Conservation (phyloP, 2,888 invertebrate species). For the Apantesis nais region DNA sequence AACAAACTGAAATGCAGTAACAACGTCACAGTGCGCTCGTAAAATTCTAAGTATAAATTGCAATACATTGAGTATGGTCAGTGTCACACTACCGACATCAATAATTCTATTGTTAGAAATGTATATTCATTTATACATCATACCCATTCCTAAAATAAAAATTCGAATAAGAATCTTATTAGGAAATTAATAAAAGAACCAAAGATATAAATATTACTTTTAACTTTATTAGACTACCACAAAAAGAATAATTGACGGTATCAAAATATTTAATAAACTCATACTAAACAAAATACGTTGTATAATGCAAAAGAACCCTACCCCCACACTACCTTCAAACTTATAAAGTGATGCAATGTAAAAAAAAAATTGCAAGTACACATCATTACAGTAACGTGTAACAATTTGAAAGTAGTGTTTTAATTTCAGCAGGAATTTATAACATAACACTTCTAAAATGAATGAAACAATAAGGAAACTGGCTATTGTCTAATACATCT, state of each 20-base stretch:
- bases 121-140: conserved; percentile 1
- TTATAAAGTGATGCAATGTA: conserved; percentile 19
- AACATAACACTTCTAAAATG: conserved; percentile 8
- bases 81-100: conserved; percentile 42
- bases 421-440: conserved; percentile 6
- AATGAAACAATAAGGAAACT: conserved; percentile 12
- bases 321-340: background rate
- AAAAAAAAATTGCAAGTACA: conserved; percentile 8
- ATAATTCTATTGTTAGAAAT: conserved; percentile 25
- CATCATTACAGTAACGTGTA: conserved; percentile 8
- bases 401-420: background rate
- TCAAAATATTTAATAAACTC: background rate
- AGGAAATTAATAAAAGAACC: background rate
- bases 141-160: background rate
- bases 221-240: background rate
- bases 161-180: background rate
- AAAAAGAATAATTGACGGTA: background rate
- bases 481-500: conserved; percentile 19
- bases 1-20: conserved; percentile 47
- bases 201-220: background rate
- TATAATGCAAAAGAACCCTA: no score
- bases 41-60: conserved; percentile 56
- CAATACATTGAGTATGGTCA: conserved; percentile 67
- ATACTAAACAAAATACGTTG: no score
- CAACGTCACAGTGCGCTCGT: conserved; percentile 54